Evolutionary conservation across 2,113 vertebrate species (phyloP).

Genomic region (Aplodontia rufa): DNA sequence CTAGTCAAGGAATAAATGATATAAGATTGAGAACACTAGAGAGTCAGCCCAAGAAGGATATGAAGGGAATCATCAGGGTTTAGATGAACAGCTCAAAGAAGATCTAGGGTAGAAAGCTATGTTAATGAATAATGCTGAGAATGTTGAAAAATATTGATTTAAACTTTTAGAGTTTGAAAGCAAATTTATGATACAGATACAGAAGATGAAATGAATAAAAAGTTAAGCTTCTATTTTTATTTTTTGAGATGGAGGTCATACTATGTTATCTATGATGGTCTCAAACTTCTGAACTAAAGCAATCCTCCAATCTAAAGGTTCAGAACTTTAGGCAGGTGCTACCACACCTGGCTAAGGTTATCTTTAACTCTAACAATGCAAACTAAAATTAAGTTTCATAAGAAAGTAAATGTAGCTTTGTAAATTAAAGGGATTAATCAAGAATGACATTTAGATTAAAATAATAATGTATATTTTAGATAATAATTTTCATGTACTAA

Average conservation of each 20-base stretch:
- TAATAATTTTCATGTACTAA: background rate
- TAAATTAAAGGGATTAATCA: background rate
- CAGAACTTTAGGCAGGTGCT: too few relatives aligned
- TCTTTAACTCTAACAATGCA: background rate
- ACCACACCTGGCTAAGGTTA: too few relatives aligned
- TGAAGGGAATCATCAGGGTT: background rate
- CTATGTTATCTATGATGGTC: too few relatives aligned
- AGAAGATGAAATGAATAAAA: background rate
- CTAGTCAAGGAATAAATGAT: background rate
- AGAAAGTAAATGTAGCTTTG: background rate
- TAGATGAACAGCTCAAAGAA: background rate
- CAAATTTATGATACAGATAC: background rate
- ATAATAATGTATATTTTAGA: background rate
- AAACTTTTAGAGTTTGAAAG: background rate
- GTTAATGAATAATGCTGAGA: background rate
- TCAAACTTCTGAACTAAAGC: too few relatives aligned
- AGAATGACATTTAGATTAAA: background rate
- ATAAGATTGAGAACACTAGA: background rate
- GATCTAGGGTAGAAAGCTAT: rapidly evolving
- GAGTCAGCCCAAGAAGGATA: background rate
- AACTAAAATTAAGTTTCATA: background rate
- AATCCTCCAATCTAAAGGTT: too few relatives aligned
- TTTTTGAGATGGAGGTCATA: too few relatives aligned
- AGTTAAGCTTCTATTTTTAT: background rate
- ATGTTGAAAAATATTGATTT: background rate